These are phyloP conservation scores for Camelus dromedarius DNA, from an alignment of 2,113 vertebrate genomes.

Conservation along the genomic window DNA sequence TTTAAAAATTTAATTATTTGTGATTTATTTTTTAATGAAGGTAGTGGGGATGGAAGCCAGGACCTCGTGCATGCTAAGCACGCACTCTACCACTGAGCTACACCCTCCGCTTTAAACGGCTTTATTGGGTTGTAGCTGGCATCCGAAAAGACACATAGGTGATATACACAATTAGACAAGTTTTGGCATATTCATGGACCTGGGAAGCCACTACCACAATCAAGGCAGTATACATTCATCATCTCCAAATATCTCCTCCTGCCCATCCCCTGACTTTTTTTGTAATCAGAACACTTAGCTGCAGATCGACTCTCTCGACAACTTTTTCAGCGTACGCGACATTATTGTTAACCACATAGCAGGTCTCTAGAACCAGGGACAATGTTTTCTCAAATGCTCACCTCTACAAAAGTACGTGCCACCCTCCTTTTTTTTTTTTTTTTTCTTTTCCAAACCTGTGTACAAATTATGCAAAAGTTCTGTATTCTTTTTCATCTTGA, in stretches of 20 bases:
- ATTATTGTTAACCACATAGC: background rate
- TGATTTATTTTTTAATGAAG: too few species aligned
- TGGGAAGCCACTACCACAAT: background rate
- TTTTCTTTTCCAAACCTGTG: too few species aligned
- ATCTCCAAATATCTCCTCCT: too few species aligned
- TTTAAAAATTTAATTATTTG: too few species aligned
- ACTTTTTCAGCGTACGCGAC: fast-evolving
- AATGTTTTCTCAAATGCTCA: background rate
- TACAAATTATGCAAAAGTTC: background rate
- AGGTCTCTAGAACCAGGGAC: background rate
- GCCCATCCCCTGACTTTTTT: background rate
- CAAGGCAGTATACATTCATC: background rate
- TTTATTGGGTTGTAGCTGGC: too few species aligned
- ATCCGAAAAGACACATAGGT: too few species aligned
- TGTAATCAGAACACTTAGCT: background rate
- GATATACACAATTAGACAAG: fast-evolving
- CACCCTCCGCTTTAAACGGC: background rate
- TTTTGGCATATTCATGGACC: background rate
- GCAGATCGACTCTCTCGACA: background rate
- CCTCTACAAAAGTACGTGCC: fast-evolving
- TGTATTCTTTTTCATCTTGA: background rate
- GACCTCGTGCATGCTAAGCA: too few species aligned
- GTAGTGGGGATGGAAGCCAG: too few species aligned
- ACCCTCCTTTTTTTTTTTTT: fast-evolving
- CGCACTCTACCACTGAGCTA: too few species aligned